These are phyloP conservation scores for Poecilia wingei DNA, from an alignment of 2,797 vertebrate species.

Conservation along the genomic window DNA sequence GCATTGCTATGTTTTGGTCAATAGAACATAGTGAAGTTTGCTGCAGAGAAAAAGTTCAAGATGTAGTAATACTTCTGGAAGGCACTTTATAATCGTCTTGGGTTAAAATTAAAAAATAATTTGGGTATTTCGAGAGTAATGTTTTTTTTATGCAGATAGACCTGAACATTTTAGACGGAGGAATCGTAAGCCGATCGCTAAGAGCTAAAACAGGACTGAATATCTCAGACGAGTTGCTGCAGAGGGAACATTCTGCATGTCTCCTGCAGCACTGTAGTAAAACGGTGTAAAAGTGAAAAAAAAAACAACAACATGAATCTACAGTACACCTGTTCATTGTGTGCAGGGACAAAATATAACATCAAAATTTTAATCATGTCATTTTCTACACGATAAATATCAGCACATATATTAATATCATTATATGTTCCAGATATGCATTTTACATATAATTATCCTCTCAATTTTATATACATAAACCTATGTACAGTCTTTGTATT, in stretches of 20 bases:
- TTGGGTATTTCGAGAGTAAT: not conserved
- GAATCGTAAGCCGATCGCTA: conserved; percentile 26
- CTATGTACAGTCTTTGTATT: conserved; percentile 82
- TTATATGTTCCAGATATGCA: conserved; percentile 81
- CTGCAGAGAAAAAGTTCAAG: not conserved
- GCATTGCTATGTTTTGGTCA: not conserved
- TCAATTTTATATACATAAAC: conserved; percentile 83
- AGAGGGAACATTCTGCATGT: conserved; percentile 51
- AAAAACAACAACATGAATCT: conserved; percentile 29
- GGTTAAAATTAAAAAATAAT: not conserved
- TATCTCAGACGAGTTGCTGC: conserved; percentile 43
- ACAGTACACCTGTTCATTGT: conserved; percentile 73
- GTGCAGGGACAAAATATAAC: conserved; percentile 82
- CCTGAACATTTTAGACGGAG: conserved; percentile 6
- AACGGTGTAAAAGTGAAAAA: conserved; percentile 71
- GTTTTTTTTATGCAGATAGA: not conserved
- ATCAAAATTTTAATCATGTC: conserved; percentile 74
- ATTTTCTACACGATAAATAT: conserved; percentile 84
- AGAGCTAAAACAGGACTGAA: conserved; percentile 32
- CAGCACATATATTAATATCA: conserved; percentile 79
- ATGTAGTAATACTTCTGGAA: not conserved
- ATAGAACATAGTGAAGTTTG: not conserved
- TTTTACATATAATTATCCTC: conserved; percentile 80
- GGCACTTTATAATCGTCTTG: not conserved
- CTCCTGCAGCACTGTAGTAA: conserved; percentile 73